Percentiles rank a stretch among this genome's conserved stretches.
phyloP scores from a whole-genome alignment of 1,140 invertebrate species.

The Cryptotermes secundus region DNA sequence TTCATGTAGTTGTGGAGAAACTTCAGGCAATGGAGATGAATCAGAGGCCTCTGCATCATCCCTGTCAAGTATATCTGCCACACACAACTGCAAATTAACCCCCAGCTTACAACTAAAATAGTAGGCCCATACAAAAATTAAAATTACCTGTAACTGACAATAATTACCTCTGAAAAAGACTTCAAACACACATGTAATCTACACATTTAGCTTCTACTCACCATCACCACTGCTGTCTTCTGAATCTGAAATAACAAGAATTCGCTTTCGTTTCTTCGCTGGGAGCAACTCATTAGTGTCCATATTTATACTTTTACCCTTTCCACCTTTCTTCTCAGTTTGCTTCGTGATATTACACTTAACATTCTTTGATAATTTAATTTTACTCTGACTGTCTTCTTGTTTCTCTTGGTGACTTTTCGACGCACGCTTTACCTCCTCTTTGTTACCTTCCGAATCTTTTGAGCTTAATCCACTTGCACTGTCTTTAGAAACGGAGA shows the following conservation, averaged over 20 bases:
- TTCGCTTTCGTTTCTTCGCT: conserved; percentile 46
- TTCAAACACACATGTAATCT: not conserved
- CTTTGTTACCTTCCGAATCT: not conserved
- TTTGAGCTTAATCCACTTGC: not conserved
- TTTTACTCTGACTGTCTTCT: conserved; percentile 24
- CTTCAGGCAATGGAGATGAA: conserved; percentile 34
- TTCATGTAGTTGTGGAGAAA: not conserved
- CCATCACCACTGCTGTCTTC: conserved; percentile 41
- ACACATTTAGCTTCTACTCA: not conserved
- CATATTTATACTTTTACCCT: conserved; percentile 40
- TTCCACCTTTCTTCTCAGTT: conserved; percentile 25
- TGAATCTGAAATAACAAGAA: conserved; percentile 43
- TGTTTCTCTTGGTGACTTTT: not conserved
- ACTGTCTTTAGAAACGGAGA: conserved; percentile 14
- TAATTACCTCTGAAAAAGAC: too few relatives aligned
- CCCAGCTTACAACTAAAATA: too few relatives aligned
- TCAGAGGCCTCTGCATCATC: conserved; percentile 32
- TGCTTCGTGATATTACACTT: conserved; percentile 2
- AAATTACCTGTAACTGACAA: too few relatives aligned
- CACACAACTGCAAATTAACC: not conserved
- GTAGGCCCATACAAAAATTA: too few relatives aligned
- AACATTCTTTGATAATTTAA: conserved; percentile 26
- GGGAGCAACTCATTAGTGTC: conserved; percentile 39
- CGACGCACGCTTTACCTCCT: conserved; percentile 38
- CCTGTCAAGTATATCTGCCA: not conserved